Evolutionary conservation across 2,797 vertebrate genomes (phyloP), one percentile per base, ranked within the genome.

Genomic region (Benthosema pterotum): DNA sequence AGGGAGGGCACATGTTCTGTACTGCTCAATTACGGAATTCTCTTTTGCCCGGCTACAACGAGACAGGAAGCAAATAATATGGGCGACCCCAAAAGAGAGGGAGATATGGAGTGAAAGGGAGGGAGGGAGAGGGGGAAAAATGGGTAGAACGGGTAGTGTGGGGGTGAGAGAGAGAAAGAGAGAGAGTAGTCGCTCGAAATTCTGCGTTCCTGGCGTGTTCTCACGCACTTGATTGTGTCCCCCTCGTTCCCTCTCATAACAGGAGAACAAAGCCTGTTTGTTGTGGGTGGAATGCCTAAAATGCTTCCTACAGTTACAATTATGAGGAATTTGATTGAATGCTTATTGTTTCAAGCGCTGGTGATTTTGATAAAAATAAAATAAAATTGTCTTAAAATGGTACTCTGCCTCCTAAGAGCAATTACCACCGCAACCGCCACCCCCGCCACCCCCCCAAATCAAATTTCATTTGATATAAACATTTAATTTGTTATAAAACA

Each of bases 21-120:
- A 96, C 95, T 90, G 94, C 96, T 97, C 96, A 96, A 96, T 96
- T 97, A 97, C 94, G 93, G 92, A 94, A 94, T 93, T 94, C 94
- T 95, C 93, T 93, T 94, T 95, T 93, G 94, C 92, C 94, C 94
- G 89, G 94, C 93, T 90, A 94, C 94, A 93, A 92, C 91, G 93
- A 95, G 94, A 94, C 93, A 93, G 94, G 94, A 94, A 93, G 80
- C 91, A 92, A 95, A 94, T 94, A 93, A 92, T 93, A 92, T 92
- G 92, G 93, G 93, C 91, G 91, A 94, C 89, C 93, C 79, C 77
- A 60, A 71, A 84, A 87, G 72, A 81, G 75, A 61, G 43, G 14
- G 42, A 50, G n/a, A 7, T 51, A 56, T 55, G 22, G 48, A 49
- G 79, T 69, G 13, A 49, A 17, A 18, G 19, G 12, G 54, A 42